Evolutionary conservation across 2,888 invertebrate genomes (phyloP), one percentile per base, ranked within the genome.

Genomic region (Andrena praecox): DNA sequence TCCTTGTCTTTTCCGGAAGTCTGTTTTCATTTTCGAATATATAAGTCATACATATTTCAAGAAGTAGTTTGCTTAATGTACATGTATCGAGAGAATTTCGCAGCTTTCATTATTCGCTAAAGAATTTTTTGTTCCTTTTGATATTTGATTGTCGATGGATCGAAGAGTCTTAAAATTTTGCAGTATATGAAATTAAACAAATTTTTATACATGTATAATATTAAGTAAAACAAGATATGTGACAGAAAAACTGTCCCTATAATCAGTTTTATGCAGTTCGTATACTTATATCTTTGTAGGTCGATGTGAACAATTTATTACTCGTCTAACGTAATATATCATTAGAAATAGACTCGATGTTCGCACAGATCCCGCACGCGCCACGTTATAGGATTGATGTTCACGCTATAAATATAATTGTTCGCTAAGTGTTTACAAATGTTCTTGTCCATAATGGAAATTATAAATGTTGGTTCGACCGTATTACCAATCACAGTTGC

Each of bases 321-420:
- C 24, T 24, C 27, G 56, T 48, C n/a, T 64, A 56, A 70, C 52
- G 59, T 74, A 42, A 42, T 42, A n/a, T 16, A 64, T 54, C 67
- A 68, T 82, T 50, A 75, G 50, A 60, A 56, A 62, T 60, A 71
- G 60, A 42, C 48, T 50, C 16, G 20, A 31, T 62, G 31, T 71
- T 71, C 16, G 62, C 48, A 31, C 62, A 50, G 27, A 62, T 71
- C 42, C 33, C 56, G 35, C 35, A 69, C 54, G 52, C 52, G 60
- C 27, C 10, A 48, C 12, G 16, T 70, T 29, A 48, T 60, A 31
- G 8, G 29, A 29, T 70, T 59, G 48, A 27, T 60, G 59, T 70
- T 59, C 48, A 1, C 60, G 48, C 59, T 60, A 70, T 29, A 59
- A 48, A 70, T 70, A 70, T 60, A 60, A 70, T n/a, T 59, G 59